Conservation (phyloP, 2,113 vertebrate genomes). For the Gnathonemus longibarbis region DNA sequence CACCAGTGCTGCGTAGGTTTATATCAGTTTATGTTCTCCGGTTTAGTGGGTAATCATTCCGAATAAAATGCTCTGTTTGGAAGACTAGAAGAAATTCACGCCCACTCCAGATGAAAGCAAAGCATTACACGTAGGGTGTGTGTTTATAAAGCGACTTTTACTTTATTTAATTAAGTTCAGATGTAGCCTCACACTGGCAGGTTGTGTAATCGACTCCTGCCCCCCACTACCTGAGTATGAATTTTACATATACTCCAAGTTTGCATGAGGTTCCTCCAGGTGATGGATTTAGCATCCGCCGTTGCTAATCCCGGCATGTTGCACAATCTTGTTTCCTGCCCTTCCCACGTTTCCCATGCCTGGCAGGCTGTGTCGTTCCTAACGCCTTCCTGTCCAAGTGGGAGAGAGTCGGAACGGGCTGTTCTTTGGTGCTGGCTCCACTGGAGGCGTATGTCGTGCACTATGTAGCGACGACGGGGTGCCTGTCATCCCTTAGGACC, state of each 20-base stretch:
- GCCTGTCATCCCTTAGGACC: not conserved
- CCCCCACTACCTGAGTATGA: not conserved
- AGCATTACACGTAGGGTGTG: not conserved
- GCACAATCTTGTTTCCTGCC: not conserved
- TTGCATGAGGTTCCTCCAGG: not conserved
- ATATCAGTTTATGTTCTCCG: not conserved
- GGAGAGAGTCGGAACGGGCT: not conserved
- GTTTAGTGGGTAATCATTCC: not conserved
- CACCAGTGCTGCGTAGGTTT: not conserved
- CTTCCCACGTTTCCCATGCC: not conserved
- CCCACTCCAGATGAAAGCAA: not conserved
- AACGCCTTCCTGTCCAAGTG: not conserved
- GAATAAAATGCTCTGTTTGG: not conserved
- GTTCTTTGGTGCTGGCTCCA: not conserved
- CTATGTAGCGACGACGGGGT: not conserved
- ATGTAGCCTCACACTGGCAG: not conserved
- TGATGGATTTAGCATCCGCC: not conserved
- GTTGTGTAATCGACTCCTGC: not conserved
- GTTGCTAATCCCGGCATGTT: not conserved
- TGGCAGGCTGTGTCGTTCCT: not conserved
- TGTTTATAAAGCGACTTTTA: not conserved
- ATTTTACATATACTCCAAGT: not conserved
- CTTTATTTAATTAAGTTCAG: not conserved
- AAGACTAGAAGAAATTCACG: not conserved
- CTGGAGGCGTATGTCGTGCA: not conserved